phyloP scores from a whole-genome alignment of 1,140 invertebrate genomes.

The Solenopsis fugax region DNA sequence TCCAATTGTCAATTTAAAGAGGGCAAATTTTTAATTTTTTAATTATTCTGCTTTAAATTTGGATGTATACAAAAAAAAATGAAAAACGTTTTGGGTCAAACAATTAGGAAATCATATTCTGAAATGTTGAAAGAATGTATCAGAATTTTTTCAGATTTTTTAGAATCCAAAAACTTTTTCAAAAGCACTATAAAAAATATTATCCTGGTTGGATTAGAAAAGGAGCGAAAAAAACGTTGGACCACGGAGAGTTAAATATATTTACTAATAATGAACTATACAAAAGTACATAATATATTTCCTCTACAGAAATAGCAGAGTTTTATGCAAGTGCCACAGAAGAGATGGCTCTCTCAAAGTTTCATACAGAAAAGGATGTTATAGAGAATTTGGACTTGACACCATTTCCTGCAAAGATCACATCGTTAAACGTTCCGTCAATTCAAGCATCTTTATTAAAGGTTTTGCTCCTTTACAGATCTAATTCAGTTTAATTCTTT shows the following conservation, averaged over 20 bases:
- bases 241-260: not conserved
- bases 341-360: conserved; percentile 73
- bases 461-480: conserved; percentile 64
- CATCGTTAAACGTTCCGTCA: conserved; percentile 65
- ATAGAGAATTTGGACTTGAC: conserved; percentile 80
- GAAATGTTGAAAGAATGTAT: too few species aligned
- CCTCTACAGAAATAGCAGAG: conserved; percentile 70
- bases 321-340: conserved; percentile 65
- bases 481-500: not conserved
- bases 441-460: conserved; percentile 80
- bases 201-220: too few species aligned
- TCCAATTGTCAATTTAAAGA: too few species aligned
- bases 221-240: too few species aligned
- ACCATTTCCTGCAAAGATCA: conserved; percentile 76
- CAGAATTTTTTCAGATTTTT: too few species aligned
- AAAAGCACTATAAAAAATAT: too few species aligned
- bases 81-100: too few species aligned
- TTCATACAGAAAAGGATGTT: conserved; percentile 71
- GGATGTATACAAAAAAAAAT: too few species aligned
- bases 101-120: too few species aligned
- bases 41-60: too few species aligned
- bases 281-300: not conserved
- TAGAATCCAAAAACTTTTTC: too few species aligned
- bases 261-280: conserved; percentile 3
- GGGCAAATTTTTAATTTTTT: too few species aligned